A percentile compares a stretch with the other conserved stretches of the same genome.
phyloP scores from a whole-genome alignment of 2,888 invertebrate genomes.

The Eupsilia transversa region DNA sequence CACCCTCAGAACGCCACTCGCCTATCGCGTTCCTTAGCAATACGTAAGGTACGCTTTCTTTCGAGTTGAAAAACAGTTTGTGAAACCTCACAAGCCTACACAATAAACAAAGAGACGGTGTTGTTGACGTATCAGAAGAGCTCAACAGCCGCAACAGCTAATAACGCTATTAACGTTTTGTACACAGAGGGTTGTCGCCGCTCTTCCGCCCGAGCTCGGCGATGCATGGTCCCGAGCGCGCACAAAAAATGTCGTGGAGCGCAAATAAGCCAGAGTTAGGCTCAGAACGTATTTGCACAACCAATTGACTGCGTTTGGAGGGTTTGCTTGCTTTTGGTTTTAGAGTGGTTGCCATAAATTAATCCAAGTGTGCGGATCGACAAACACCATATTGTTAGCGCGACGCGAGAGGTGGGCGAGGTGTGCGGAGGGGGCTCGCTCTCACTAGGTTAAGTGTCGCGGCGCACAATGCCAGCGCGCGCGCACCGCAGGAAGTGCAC shows the following conservation, averaged over 20 bases:
- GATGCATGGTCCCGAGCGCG: background rate
- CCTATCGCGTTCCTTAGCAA: background rate
- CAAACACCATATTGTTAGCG: slow-evolving; percentile 68
- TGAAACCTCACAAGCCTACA: background rate
- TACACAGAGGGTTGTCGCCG: slow-evolving; percentile 38
- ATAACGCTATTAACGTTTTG: slow-evolving; percentile 33
- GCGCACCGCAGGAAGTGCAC: slow-evolving; percentile 65
- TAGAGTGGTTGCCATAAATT: slow-evolving; percentile 81
- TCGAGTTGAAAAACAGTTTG: slow-evolving; percentile 6
- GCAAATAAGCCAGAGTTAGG: slow-evolving; percentile 53
- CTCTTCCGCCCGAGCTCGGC: slow-evolving; percentile 48
- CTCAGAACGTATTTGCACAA: slow-evolving; percentile 68
- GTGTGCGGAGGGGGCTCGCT: slow-evolving; percentile 10
- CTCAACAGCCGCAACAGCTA: slow-evolving; percentile 33
- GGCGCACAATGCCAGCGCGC: slow-evolving; percentile 56
- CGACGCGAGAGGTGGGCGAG: slow-evolving; percentile 11
- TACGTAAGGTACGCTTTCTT: background rate
- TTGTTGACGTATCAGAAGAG: slow-evolving; percentile 29
- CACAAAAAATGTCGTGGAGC: slow-evolving; percentile 60
- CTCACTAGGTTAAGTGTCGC: slow-evolving; percentile 69
- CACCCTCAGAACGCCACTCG: background rate
- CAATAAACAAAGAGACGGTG: slow-evolving; percentile 20
- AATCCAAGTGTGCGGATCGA: slow-evolving; percentile 71
- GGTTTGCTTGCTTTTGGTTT: slow-evolving; percentile 76
- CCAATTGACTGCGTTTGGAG: slow-evolving; percentile 71